These are phyloP conservation scores for Hiodon tergisus DNA, from an alignment of 2,113 vertebrate species.

Conservation along the genomic window DNA sequence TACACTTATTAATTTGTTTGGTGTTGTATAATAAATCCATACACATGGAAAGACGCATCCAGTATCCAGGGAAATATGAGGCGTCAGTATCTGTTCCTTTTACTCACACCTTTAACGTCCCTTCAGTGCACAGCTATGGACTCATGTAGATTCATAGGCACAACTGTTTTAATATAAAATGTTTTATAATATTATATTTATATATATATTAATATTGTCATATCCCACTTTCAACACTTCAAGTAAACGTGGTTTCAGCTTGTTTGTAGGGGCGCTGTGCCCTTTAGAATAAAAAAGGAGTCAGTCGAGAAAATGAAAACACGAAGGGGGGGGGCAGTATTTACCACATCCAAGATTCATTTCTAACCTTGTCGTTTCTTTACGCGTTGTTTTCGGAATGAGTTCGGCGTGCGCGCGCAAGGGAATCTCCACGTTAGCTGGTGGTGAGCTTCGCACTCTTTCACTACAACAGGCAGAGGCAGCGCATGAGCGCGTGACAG, in stretches of 20 bases:
- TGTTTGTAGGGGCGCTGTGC: neutral
- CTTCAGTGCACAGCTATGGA: too few species aligned
- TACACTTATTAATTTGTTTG: too few species aligned
- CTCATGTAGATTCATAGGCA: too few species aligned
- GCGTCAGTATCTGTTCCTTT: too few species aligned
- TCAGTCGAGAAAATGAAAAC: neutral
- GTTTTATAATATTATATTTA: too few species aligned
- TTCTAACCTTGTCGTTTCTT: neutral
- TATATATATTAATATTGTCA: too few species aligned
- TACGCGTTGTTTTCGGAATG: slow-evolving; percentile 3
- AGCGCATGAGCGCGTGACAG: slow-evolving; percentile 26
- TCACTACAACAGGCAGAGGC: neutral
- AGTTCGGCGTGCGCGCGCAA: neutral
- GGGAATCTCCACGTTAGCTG: neutral
- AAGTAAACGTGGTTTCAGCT: neutral
- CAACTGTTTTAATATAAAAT: too few species aligned
- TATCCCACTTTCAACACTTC: neutral
- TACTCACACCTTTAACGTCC: too few species aligned
- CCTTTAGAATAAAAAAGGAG: slow-evolving; percentile 32
- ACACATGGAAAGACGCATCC: too few species aligned
- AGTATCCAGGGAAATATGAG: too few species aligned
- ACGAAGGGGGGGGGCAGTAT: slow-evolving; percentile 35
- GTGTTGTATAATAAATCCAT: too few species aligned
- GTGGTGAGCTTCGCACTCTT: slow-evolving; percentile 1
- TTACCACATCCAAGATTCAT: slow-evolving; percentile 19